Conservation (phyloP, 2,888 invertebrate genomes). For the Drosophila subsilvestris region DNA sequence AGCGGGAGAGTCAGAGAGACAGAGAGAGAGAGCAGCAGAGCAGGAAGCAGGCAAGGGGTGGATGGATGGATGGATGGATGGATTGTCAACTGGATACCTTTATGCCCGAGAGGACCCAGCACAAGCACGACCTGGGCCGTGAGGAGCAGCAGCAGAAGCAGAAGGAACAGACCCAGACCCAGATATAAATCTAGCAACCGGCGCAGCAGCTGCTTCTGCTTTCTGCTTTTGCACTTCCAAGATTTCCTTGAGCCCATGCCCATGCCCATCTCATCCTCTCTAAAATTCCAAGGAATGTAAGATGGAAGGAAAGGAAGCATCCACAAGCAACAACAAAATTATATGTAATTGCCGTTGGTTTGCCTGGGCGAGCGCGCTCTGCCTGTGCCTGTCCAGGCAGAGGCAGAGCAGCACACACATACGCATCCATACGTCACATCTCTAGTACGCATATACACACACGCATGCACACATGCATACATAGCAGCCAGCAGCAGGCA, state of each 20-base stretch:
- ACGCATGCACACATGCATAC: constrained; percentile 45
- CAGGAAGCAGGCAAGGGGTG: constrained; percentile 3
- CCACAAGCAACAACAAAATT: constrained; percentile 48
- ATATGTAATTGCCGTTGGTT: constrained; percentile 69
- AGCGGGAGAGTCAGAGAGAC: constrained; percentile 2
- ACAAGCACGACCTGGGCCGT: not conserved
- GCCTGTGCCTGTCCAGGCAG: constrained; percentile 32
- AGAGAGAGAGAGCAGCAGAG: constrained; percentile 10
- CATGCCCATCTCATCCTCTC: constrained; percentile 13
- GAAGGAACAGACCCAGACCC: constrained; percentile 1
- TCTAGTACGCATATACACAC: constrained; percentile 18
- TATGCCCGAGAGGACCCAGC: constrained; percentile 4
- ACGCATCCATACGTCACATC: constrained; percentile 23
- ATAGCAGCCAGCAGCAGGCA: constrained; percentile 11
- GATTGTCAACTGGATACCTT: constrained; percentile 7
- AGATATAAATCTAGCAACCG: constrained; percentile 9
- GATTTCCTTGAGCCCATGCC: not conserved
- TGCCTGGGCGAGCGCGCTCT: constrained; percentile 57
- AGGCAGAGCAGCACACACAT: constrained; percentile 18
- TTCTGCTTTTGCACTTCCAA: not conserved
- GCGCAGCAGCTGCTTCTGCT: constrained; percentile 36
- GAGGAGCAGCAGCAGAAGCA: not conserved
- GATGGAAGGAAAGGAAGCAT: not conserved
- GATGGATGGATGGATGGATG: constrained; percentile 10
- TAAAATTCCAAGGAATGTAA: constrained; percentile 39